These are phyloP conservation scores for Varroa destructor DNA, from an alignment of 1,140 invertebrate genomes.

Conservation along the genomic window DNA sequence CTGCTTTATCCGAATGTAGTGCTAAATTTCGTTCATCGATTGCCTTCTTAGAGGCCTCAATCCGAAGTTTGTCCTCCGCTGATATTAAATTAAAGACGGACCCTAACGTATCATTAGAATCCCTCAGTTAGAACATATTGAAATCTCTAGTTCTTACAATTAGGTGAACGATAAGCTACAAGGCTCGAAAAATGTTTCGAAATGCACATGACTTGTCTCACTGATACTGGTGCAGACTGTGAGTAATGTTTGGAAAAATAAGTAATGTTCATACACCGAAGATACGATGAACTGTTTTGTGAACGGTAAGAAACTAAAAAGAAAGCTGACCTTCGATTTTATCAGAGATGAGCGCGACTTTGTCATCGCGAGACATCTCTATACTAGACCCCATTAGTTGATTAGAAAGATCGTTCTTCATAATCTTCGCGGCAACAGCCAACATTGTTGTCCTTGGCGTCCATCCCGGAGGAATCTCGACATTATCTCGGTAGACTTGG, in stretches of 20 bases:
- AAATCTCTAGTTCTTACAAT: not conserved
- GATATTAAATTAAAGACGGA: slow-evolving; percentile 13
- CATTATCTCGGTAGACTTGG: not conserved
- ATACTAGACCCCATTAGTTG: no score
- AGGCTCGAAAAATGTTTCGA: no score
- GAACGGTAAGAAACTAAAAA: not conserved
- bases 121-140: not conserved
- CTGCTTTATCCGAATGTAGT: not conserved
- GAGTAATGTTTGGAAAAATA: no score
- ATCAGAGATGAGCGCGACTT: slow-evolving; percentile 3
- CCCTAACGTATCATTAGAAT: not conserved
- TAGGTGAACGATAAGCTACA: not conserved
- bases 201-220: no score
- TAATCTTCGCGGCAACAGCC: not conserved
- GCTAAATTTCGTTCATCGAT: slow-evolving; percentile 9
- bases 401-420: not conserved
- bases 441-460: not conserved
- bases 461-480: slow-evolving; percentile 8
- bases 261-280: no score
- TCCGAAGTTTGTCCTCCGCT: not conserved
- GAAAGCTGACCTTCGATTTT: not conserved
- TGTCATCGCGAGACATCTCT: slow-evolving; percentile 1
- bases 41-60: slow-evolving; percentile 9
- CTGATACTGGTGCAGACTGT: no score
- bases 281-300: no score